These are phyloP conservation scores for Rhynchomys soricoides DNA, from an alignment of 2,113 vertebrate species.

Conservation along the genomic window DNA sequence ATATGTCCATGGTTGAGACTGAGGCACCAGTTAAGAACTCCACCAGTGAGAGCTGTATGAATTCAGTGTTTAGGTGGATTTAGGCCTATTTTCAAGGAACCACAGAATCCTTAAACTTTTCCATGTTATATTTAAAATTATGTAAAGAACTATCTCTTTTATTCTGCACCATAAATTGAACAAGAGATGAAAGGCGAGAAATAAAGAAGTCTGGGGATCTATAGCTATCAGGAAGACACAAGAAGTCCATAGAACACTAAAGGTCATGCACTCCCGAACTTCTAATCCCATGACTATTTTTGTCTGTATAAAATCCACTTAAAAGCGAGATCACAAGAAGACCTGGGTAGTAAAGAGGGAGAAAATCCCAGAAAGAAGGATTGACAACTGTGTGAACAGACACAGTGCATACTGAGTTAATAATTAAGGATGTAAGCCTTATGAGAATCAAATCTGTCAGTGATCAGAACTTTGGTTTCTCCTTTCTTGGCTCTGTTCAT, in stretches of 20 bases:
- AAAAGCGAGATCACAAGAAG: slow-evolving; percentile 24
- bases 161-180: neutral
- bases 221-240: too few relatives aligned
- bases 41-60: neutral
- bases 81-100: slow-evolving; percentile 1
- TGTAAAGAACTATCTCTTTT: slow-evolving; percentile 3
- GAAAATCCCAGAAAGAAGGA: neutral
- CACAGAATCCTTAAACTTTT: neutral
- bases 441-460: neutral
- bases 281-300: neutral
- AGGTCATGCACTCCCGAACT: neutral
- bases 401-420: neutral
- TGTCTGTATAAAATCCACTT: neutral
- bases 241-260: neutral
- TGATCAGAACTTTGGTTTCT: neutral
- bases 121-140: neutral
- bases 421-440: neutral
- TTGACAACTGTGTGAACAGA: neutral
- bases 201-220: neutral
- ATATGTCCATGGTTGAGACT: neutral
- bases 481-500: neutral
- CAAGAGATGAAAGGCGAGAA: neutral
- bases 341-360: neutral
- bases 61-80: neutral
- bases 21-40: neutral